Evolutionary conservation across 2,797 vertebrate genomes (phyloP).

Genomic region (Sciurus vulgaris): DNA sequence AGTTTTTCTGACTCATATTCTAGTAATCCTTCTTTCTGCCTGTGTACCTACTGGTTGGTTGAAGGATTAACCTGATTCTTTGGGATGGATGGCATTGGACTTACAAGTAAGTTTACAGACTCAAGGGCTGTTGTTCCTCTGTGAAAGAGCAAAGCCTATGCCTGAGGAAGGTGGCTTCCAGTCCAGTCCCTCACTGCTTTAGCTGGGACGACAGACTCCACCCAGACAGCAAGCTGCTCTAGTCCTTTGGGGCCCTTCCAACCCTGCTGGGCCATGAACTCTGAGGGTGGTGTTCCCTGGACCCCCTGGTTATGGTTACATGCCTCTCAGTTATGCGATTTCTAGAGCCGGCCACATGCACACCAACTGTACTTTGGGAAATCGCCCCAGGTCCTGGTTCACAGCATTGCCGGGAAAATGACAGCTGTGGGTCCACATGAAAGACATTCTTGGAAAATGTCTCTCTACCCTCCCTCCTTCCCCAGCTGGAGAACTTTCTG

Average conservation of each 20-base stretch:
- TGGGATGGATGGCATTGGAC: not conserved
- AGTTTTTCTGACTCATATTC: not conserved
- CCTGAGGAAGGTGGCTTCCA: not conserved
- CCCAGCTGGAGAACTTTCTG: constrained; percentile 53
- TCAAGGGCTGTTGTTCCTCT: accelerated
- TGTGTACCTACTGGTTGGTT: accelerated
- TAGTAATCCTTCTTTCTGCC: not conserved
- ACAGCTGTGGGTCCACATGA: constrained; percentile 75
- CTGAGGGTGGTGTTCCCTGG: not conserved
- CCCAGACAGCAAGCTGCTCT: not conserved
- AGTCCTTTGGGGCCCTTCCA: not conserved
- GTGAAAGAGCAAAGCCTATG: not conserved
- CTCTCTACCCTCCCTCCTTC: not conserved
- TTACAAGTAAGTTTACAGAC: not conserved
- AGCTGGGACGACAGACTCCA: not conserved
- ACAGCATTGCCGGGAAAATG: constrained; percentile 41
- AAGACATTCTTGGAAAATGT: constrained; percentile 75
- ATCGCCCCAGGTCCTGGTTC: constrained; percentile 31
- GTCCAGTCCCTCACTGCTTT: not conserved
- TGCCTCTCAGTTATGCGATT: not conserved
- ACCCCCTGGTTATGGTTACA: not conserved
- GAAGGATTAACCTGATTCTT: not conserved
- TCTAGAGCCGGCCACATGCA: not conserved
- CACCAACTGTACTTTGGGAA: constrained; percentile 61
- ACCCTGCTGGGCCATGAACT: not conserved